Base-by-base conservation (phyloP, 2,888 invertebrate genomes). In the Leptopilina syphax region DNA sequence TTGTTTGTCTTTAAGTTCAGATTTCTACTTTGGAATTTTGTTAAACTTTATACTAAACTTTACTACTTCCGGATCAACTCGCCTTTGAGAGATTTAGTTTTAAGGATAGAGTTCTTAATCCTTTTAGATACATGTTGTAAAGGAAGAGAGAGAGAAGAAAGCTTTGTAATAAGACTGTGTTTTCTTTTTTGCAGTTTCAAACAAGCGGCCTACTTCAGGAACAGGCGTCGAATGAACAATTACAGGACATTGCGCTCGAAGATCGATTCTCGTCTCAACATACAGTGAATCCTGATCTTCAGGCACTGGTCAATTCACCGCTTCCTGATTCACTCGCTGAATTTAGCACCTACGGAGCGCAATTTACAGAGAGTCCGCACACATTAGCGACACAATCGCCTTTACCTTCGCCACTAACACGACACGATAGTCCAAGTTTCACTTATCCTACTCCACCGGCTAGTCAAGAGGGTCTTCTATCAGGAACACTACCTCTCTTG, bases 401-500 rank as follows among this genome's bases (percentile, higher is more conserved):
- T 0, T 86, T 95, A 81, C 94, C 95, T 83, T 95, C 95, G 47
- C 95, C 95, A 0, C 87, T 94, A 60, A 93, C 94, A 27, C 91
- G 93, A 82, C 94, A 94, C 87, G 94, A 94, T 80, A 96, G 96
- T n/a, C 96, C 96, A 0, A 95, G 96, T 60, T 94, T 97, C 87
- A 95, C 96, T 34, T 97, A 97, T 89, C 97, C 97, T 3, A 97
- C 97, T 9, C 97, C 97, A 34, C 97, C 97, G 5, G 97, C 97
- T 1, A 97, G 97, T 86, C 97, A 97, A 86, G 97, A 97, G 92
- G 96, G 96, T 34, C 95, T 95, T 81, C 95, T 95, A 83, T 96
- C 95, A 34, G 92, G 92, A n/a, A 92, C 87, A 65, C 82, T 92
- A 18, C 92, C 92, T 0, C 85, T 92, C 66, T 81, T 92, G 54